phyloP scores from a whole-genome alignment of 1,140 invertebrate genomes.

The Acromyrmex charruanus region DNA sequence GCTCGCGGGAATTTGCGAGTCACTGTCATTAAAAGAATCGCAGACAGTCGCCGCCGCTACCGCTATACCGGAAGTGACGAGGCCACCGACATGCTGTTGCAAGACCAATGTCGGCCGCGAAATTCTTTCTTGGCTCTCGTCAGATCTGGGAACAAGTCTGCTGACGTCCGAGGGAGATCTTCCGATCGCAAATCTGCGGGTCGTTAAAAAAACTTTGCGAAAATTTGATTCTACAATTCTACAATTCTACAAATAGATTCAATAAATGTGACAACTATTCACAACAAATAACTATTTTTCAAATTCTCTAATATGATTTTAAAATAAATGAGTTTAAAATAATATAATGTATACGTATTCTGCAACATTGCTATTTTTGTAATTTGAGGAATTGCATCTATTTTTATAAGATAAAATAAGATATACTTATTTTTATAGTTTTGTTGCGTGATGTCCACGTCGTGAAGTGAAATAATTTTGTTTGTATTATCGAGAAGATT shows the following conservation, averaged over 20 bases:
- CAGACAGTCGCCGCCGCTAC: neutral
- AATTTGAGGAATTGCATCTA: neutral
- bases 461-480: neutral
- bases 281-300: neutral
- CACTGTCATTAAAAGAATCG: slow-evolving; percentile 32
- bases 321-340: slow-evolving; percentile 3
- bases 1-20: slow-evolving; percentile 18
- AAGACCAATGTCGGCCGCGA: slow-evolving; percentile 9
- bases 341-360: neutral
- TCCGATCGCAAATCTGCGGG: neutral
- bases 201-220: slow-evolving; percentile 25
- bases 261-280: neutral
- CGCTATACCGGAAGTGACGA: slow-evolving; percentile 27
- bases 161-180: neutral
- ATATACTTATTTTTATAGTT: slow-evolving; percentile 5
- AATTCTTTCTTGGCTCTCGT: slow-evolving; percentile 38
- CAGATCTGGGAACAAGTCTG: neutral
- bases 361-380: neutral
- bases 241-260: neutral
- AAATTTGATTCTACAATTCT: neutral
- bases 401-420: neutral
- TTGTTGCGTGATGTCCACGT: neutral
- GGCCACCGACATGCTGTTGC: neutral
- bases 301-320: neutral
- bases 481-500: neutral